Evolutionary conservation across 1,140 invertebrate species (phyloP), one percentile per base, ranked within the genome.

Genomic region (Eurosta solidaginis): DNA sequence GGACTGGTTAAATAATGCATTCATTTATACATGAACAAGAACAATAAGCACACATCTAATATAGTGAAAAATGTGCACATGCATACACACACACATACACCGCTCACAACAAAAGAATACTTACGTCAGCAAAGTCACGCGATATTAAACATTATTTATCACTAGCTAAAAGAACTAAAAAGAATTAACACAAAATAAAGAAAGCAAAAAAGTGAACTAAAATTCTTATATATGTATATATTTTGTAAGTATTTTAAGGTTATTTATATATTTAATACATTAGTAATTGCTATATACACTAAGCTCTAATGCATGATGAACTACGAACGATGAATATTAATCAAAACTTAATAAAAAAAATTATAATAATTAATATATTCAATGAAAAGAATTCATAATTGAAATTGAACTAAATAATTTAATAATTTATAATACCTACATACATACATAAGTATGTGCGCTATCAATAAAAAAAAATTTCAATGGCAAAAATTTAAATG

Each of bases 191-290:
- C 36, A 54, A 54, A 7, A 27, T 29, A 2, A 17, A 4, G 27
- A 54, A 54, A 54, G 33, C 10, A 20, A 54, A 9, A 10, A 27
- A 68, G 40, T 68, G 59, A 68, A 68, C n/a, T 68, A 68, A 68
- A 36, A 4, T 52, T 9, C 36, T 40, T 40, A 27, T 40, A n/a
- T n/a, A 68, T 68, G 59, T 40, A 68, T 68, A 40, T 68, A 68
- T 17, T 63, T 68, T 36, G 29, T 75, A 47, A 75, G 47, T 75
- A 75, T 75, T 75, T 14, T 75, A 47, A 49, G 47, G 44, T 47
- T 75, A 49, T 47, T 45, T 75, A 47, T 47, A 75, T 44, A 45
- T 44, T 1, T 45, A 75, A 47, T 40, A 29, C 1, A 75, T 52
- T 25, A 68, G 29, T n/a, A 68, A 40, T 40, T 17, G 59, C 59